These are phyloP conservation scores for Cyprinus carpio DNA, from an alignment of 2,113 vertebrate species.

Conservation along the genomic window DNA sequence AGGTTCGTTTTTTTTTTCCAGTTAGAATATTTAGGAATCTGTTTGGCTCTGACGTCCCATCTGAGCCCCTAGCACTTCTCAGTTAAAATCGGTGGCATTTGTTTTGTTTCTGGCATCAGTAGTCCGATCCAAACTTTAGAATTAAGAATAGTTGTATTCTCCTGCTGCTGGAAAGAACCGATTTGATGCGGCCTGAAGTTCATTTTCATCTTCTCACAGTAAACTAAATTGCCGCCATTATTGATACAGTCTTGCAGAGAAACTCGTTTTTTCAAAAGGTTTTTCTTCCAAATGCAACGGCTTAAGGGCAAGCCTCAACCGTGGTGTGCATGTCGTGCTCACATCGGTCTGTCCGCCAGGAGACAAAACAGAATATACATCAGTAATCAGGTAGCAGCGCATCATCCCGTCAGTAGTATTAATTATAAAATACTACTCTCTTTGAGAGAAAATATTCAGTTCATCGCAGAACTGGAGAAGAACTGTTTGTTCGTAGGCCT, in stretches of 20 bases:
- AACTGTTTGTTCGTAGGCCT: not conserved
- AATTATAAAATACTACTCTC: not conserved
- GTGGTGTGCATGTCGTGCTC: constrained; percentile 62
- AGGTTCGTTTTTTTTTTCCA: constrained; percentile 72
- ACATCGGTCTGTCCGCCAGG: constrained; percentile 42
- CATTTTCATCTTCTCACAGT: constrained; percentile 64
- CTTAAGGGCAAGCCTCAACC: constrained; percentile 70
- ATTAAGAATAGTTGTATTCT: not conserved
- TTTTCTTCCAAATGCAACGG: constrained; percentile 57
- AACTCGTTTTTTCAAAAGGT: constrained; percentile 59
- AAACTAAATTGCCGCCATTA: constrained; percentile 72
- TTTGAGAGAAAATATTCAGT: constrained; percentile 5
- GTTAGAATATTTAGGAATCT: constrained; percentile 68
- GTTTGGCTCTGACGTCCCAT: constrained; percentile 66
- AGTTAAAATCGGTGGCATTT: constrained; percentile 47
- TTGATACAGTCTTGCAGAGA: constrained; percentile 63
- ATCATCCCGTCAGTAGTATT: constrained; percentile 60
- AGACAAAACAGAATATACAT: constrained; percentile 53
- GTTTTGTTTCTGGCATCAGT: constrained; percentile 60
- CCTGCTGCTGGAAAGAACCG: constrained; percentile 55
- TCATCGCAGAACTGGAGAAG: constrained; percentile 10
- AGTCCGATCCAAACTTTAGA: constrained; percentile 72
- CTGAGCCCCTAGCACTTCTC: constrained; percentile 68
- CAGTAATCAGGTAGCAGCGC: constrained; percentile 61
- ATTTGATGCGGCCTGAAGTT: constrained; percentile 63